These are phyloP conservation scores for Acipenser oxyrinchus DNA, from an alignment of 2,797 vertebrate species.

Conservation along the genomic window DNA sequence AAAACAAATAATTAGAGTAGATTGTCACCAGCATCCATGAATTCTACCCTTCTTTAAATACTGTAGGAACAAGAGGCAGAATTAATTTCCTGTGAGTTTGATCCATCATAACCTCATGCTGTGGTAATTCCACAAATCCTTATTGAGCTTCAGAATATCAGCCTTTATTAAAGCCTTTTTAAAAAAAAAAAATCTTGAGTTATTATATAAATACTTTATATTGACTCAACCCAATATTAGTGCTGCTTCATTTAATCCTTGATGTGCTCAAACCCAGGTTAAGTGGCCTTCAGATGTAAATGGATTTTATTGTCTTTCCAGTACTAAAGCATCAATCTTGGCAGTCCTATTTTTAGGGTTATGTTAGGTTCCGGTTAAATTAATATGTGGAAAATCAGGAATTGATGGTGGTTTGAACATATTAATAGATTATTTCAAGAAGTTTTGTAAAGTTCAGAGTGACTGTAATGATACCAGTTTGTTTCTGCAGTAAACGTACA, in stretches of 20 bases:
- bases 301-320: not conserved
- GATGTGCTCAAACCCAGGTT: slow-evolving; percentile 14
- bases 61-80: not conserved
- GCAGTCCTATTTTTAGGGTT: too few relatives aligned
- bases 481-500: too few relatives aligned
- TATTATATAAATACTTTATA: slow-evolving; percentile 13
- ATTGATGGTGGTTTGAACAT: too few relatives aligned
- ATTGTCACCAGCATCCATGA: too few relatives aligned
- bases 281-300: slow-evolving; percentile 12
- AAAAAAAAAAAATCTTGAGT: not conserved
- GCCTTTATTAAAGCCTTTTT: slow-evolving; percentile 6
- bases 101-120: slow-evolving; percentile 3
- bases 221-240: slow-evolving; percentile 22
- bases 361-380: too few relatives aligned
- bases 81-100: not conserved
- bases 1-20: too few relatives aligned
- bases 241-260: slow-evolving; percentile 17
- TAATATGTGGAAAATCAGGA: too few relatives aligned
- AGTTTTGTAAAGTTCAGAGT: too few relatives aligned
- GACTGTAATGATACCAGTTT: too few relatives aligned
- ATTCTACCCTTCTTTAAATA: too few relatives aligned
- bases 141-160: slow-evolving; percentile 6
- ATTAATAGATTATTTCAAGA: too few relatives aligned
- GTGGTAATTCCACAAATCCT: slow-evolving; percentile 9
- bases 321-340: not conserved